Percentiles rank a stretch among this genome's conserved stretches.
Evolutionary conservation across 1,140 invertebrate genomes (phyloP).

Genomic region (Pseudomyrmex flavicornis): DNA sequence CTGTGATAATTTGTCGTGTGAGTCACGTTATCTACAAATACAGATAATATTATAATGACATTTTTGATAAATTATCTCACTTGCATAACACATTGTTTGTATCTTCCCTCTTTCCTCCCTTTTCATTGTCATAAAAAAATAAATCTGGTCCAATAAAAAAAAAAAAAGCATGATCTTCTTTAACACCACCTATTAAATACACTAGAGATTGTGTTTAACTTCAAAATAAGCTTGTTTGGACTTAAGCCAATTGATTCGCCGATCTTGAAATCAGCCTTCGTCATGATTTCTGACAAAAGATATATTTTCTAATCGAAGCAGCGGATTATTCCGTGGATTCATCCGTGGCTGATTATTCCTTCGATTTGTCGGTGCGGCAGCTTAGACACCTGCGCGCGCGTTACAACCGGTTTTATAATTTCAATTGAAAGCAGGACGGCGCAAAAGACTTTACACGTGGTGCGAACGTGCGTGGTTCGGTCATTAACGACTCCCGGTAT

Average conservation of each 20-base stretch:
- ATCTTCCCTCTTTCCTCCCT: not conserved
- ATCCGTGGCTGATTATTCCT: not conserved
- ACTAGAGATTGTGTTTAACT: too few relatives aligned
- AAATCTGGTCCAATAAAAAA: not conserved
- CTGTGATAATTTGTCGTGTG: not conserved
- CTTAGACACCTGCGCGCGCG: slow-evolving; percentile 9
- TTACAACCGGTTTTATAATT: slow-evolving; percentile 69
- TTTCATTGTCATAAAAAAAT: not conserved
- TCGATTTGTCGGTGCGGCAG: not conserved
- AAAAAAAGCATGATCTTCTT: not conserved
- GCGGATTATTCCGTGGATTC: slow-evolving; percentile 1
- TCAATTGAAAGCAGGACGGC: slow-evolving; percentile 60
- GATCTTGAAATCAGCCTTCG: too few relatives aligned
- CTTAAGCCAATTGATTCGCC: too few relatives aligned
- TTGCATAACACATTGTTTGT: not conserved
- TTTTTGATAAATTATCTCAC: slow-evolving; percentile 21
- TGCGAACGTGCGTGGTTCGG: slow-evolving; percentile 46
- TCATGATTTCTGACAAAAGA: not conserved
- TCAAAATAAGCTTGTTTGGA: too few relatives aligned
- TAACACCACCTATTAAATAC: not conserved
- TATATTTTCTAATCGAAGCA: not conserved
- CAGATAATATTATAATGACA: slow-evolving; percentile 6
- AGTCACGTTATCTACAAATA: not conserved
- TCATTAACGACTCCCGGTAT: slow-evolving; percentile 44
- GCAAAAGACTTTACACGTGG: slow-evolving; percentile 67